These are phyloP conservation scores for Megalops cyprinoides DNA, from an alignment of 2,797 vertebrate genomes.

Conservation along the genomic window DNA sequence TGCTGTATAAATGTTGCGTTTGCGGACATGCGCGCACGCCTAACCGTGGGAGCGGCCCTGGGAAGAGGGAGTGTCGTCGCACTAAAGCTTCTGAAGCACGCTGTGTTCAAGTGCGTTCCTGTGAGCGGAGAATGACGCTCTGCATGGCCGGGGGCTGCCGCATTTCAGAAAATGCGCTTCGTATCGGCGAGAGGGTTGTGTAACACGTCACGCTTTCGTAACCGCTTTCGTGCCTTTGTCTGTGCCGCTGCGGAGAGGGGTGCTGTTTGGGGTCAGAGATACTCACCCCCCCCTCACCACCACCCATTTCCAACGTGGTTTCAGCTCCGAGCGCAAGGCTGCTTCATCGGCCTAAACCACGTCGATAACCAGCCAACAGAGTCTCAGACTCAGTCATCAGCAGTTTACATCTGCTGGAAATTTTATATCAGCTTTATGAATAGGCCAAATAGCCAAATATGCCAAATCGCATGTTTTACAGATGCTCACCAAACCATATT, in stretches of 20 bases:
- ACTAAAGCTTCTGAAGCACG: neutral
- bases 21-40: no score
- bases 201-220: neutral
- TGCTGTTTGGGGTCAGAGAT: neutral
- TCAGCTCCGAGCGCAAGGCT: no score
- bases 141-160: neutral
- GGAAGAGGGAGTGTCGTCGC: neutral
- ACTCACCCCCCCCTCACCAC: neutral
- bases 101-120: neutral
- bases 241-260: neutral
- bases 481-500: no score
- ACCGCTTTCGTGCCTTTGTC: neutral
- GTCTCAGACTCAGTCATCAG: no score
- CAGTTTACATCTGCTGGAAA: no score
- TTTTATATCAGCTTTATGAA: neutral
- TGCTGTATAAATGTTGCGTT: no score
- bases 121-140: neutral
- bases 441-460: neutral
- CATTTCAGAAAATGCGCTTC: neutral
- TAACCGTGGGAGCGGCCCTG: no score
- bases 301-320: no score
- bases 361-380: no score
- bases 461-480: no score
- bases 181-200: conserved; percentile 6
- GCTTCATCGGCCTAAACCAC: no score